Base-by-base conservation (phyloP, 2,797 vertebrate species). In the Sandelia bainsii region DNA sequence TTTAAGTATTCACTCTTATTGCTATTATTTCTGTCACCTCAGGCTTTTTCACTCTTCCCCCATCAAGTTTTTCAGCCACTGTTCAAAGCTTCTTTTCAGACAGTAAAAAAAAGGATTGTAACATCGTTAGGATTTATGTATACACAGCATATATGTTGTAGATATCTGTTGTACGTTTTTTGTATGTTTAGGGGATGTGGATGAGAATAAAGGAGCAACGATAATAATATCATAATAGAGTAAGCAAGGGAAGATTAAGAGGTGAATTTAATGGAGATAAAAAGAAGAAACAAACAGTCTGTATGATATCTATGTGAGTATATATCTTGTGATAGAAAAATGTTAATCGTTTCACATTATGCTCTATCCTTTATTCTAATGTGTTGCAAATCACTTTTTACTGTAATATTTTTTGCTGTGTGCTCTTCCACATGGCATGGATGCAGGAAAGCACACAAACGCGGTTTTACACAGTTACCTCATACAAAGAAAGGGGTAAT, bases 21-120 rank as follows among this genome's bases (percentile, higher is more conserved):
- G 29, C 25, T 63, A 14, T 20, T 16, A 51, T 76, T 22, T 56
- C 45, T 79, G 17, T 81, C n/a, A 53, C 62, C 42, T 68, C 20
- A 11, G 58, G 34, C 61, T 37, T 57, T 22, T 45, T 27, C 2
- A 11, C 49, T 57, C n/a, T 45, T 56, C 49, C 34, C 25, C 54
- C 12, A 42, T 77, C 49, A 39, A 19, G n/a, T 23, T 29, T 50
- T 75, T 2, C 42, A 73, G 69, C 32, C 25, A 2, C 42, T 6
- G 11, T 32, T 46, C 3, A n/a, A 62, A 11, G n/a, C n/a, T 53
- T 23, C 27, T 22, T 61, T 68, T 70, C 8, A 69, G 37, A 29
- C 22, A 34, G 29, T 34, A 27, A 6, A 60, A 49, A 34, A 1
- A 70, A 25, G 52, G 50, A 37, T 10, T 20, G 34, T 22, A 48